Evolutionary conservation across 1,140 invertebrate species (phyloP).

Genomic region (Ooceraea biroi): DNA sequence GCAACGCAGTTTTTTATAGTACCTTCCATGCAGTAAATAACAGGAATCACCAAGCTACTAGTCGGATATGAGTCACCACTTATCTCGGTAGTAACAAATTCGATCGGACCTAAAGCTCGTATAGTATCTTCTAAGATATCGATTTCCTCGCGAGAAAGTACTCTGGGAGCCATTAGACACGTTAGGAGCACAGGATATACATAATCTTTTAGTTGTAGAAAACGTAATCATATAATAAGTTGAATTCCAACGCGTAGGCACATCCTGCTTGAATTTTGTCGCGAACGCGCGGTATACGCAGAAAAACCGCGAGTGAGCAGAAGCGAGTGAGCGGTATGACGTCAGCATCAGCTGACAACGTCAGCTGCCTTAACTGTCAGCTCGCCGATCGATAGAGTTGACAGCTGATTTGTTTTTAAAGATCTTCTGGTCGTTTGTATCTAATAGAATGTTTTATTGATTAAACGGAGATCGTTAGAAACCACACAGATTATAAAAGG

Average conservation of each 20-base stretch:
- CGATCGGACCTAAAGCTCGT: background rate
- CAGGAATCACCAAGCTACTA: slow-evolving; percentile 15
- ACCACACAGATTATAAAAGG: no score
- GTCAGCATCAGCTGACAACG: no score
- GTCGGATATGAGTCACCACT: slow-evolving; percentile 6
- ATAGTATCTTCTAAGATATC: slow-evolving; percentile 7
- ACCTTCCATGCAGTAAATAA: slow-evolving; percentile 7
- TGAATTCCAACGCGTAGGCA: background rate
- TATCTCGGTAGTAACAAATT: slow-evolving; percentile 31
- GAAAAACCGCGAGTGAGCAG: no score
- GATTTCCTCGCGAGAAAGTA: background rate
- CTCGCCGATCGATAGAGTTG: no score
- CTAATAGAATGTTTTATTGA: no score
- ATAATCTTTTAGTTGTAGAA: slow-evolving; percentile 11
- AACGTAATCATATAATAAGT: background rate
- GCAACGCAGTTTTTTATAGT: slow-evolving; percentile 7
- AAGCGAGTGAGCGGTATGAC: no score
- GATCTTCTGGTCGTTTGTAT: no score
- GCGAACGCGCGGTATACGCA: no score
- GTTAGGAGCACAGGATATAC: background rate
- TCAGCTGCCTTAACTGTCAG: no score
- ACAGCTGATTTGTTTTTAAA: no score
- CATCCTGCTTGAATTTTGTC: background rate
- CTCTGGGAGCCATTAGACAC: background rate
- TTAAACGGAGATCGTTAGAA: no score